Evolutionary conservation across 2,888 invertebrate species (phyloP), one percentile per base, ranked within the genome.

Genomic region (Cataglyphis rosenhaueri): DNA sequence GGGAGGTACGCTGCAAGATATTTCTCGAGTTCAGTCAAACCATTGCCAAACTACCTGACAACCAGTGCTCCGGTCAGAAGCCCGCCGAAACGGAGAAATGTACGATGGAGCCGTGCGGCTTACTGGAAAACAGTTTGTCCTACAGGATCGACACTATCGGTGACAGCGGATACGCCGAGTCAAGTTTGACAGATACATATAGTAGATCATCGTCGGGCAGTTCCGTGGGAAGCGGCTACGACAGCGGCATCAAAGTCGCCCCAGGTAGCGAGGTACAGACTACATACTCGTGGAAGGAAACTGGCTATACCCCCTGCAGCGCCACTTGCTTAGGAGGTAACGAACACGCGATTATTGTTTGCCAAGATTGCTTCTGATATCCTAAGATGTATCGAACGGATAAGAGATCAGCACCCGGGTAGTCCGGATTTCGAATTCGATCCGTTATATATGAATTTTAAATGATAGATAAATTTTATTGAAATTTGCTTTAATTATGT

Each of bases 1-100:
- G 99, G 48, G 96, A 97, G 90, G 98, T 98, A n/a, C 97, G 97
- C 90, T 99, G 99, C 95, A 98, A 98, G 95, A 98, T 99, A 91
- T 98, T 98, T 95, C 95, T 99, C 85, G 98, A 98, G 94, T 98
- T 98, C 94, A 98, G 98, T 82, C 96, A 97, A 88, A 98, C 98
- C 0, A 97, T 98, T 75, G 98, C 98, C 6, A 97, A 97, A 89
- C 95, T 99, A 12, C 98, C 98, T 0, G 98, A 99, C 92, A 96
- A 96, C 75, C 97, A 98, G 92, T 99, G 99, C 93, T 96, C 97
- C 90, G 98, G 98, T 0, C 96, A 96, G 0, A 98, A 98, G 92
- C 98, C 99, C 0, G 94, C 96, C 0, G 97, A 97, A 89, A 96
- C 96, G 0, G 98, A 98, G 93, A 95, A 97, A 91, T 99, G 99